These are phyloP conservation scores for Trachythela sp. DNA, from an alignment of 64 coral and sea anemone species.

Conservation along the genomic window DNA sequence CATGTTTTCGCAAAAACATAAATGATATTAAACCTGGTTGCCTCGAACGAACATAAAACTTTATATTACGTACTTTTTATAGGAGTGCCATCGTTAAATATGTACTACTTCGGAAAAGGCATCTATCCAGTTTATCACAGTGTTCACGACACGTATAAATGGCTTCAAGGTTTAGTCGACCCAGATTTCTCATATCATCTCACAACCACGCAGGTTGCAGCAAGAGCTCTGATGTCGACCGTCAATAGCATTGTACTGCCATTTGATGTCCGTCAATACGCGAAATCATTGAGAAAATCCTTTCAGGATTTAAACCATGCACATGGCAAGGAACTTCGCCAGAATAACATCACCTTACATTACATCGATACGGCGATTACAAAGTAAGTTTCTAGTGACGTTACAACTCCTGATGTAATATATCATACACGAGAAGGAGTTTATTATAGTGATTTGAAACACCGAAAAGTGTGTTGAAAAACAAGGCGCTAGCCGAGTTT, in stretches of 20 bases:
- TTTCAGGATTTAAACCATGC: constrained; percentile 27
- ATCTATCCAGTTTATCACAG: constrained; percentile 74
- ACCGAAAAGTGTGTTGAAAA: too few species aligned
- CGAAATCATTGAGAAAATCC: constrained; percentile 23
- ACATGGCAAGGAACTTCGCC: constrained; percentile 32
- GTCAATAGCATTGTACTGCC: constrained; percentile 58
- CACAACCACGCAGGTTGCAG: constrained; percentile 52
- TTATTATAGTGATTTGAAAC: too few species aligned
- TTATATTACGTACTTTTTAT: not conserved
- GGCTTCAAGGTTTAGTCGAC: constrained; percentile 71
- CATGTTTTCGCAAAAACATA: too few species aligned
- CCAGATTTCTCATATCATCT: constrained; percentile 71
- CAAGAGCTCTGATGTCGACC: constrained; percentile 46
- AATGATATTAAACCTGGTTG: too few species aligned
- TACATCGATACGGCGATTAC: constrained; percentile 34
- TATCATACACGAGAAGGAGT: too few species aligned
- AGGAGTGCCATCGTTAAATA: constrained; percentile 61
- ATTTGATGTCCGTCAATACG: constrained; percentile 56
- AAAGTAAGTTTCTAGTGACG: not conserved
- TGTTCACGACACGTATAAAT: constrained; percentile 82
- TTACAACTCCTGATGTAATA: too few species aligned
- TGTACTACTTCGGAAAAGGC: constrained; percentile 47
- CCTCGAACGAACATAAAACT: not conserved
- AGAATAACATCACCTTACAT: constrained; percentile 61
- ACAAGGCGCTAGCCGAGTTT: too few species aligned